phyloP scores from a whole-genome alignment of 2,797 vertebrate genomes.

The Aulostomus chinensis region DNA sequence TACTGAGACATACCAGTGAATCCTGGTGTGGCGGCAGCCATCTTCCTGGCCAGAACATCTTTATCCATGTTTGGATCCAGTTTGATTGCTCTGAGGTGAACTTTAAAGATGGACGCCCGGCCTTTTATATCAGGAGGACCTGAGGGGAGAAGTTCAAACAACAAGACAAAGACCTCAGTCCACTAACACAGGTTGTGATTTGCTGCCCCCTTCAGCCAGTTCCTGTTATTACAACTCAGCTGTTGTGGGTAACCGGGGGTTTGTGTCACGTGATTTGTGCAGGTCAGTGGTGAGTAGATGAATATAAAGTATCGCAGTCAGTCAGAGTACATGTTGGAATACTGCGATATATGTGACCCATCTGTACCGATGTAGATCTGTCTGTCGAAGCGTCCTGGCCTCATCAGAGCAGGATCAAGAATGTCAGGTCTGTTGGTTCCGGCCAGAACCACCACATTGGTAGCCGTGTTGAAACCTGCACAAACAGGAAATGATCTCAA shows the following conservation, averaged over 20 bases:
- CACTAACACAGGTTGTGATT: background rate
- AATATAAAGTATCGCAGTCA: too few species aligned
- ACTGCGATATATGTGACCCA: too few species aligned
- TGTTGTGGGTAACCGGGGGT: too few species aligned
- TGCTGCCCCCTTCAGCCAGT: too few species aligned
- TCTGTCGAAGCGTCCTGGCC: constrained; percentile 81
- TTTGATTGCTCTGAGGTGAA: constrained; percentile 82
- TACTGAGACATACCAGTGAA: constrained; percentile 77
- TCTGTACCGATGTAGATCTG: constrained; percentile 83
- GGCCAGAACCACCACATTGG: constrained; percentile 82
- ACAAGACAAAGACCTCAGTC: too few species aligned
- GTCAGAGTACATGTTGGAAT: too few species aligned
- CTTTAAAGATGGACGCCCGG: constrained; percentile 84
- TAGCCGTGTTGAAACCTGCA: constrained; percentile 81
- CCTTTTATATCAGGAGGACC: constrained; percentile 86
- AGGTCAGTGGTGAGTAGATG: too few species aligned
- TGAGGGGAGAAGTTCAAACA: constrained; percentile 35
- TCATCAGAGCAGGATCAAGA: constrained; percentile 80
- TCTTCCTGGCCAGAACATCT: constrained; percentile 75
- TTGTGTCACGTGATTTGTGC: too few species aligned
- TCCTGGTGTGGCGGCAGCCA: constrained; percentile 79
- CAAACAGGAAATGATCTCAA: background rate
- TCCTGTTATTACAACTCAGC: too few species aligned
- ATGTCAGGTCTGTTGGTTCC: constrained; percentile 83
- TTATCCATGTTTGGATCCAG: constrained; percentile 66